Evolutionary conservation across 2,797 vertebrate genomes (phyloP), one percentile per base, ranked within the genome.

Genomic region (Phalanger gymnotis): DNA sequence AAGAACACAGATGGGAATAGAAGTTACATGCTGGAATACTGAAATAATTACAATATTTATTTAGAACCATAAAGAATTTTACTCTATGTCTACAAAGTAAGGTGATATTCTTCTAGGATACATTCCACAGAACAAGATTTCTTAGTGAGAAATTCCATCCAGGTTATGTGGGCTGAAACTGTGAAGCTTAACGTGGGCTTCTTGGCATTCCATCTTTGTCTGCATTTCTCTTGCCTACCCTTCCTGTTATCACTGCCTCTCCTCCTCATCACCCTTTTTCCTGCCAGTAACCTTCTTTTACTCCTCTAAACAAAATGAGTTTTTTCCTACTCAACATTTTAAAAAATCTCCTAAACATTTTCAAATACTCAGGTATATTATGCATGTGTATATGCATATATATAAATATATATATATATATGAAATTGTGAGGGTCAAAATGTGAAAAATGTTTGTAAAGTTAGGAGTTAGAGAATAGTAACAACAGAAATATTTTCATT

Each of bases 1-100:
- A 95, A 97, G 89, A 92, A 95, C 90, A 94, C 30, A 97, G 53
- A 58, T 97, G 97, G 93, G 31, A 66, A 93, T 55, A 89, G 91
- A 92, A 27, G 93, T 90, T 57, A 40, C 34, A 94, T 89, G 53
- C 0, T 1, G 53, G 40, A 95, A 95, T 52, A 90, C 55, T 95
- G 94, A 94, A 92, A 66, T 90, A 54, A 53, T 54, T 25, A 93
- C 16, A 58, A n/a, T 90, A 95, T 96, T 96, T 95, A 97, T 95
- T 96, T 96, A 95, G 93, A 47, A 92, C 73, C 73, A 55, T 52
- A 91, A 61, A 1, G 52, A 34, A 91, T 66, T 54, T 57, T 92
- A 55, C 53, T 95, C 91, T 94, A 55, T 90, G 92, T 96, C 91
- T 91, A 95, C 57, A 92, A 73, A 94, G 94, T 54, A 90, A 93